phyloP scores from a whole-genome alignment of 2,888 invertebrate genomes.

The Drosophila prolongata region DNA sequence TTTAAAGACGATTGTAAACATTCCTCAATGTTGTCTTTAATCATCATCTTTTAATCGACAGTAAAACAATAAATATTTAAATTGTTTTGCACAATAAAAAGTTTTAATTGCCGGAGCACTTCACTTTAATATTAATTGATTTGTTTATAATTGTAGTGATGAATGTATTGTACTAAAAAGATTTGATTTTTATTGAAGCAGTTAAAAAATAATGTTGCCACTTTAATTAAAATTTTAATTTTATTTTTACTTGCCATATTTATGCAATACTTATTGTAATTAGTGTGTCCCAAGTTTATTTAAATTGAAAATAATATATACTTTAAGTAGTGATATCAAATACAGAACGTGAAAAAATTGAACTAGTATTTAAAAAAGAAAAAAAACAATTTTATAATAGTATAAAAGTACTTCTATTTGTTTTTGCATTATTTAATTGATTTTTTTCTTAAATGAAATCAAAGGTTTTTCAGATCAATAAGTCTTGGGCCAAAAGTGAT shows the following conservation, averaged over 20 bases:
- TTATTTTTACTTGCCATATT: background rate
- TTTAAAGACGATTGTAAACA: slow-evolving; percentile 6
- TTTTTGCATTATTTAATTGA: too few relatives aligned
- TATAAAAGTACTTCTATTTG: too few relatives aligned
- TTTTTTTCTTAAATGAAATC: too few relatives aligned
- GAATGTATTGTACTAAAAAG: too few relatives aligned
- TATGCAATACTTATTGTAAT: background rate
- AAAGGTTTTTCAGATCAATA: slow-evolving; percentile 12
- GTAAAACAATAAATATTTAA: background rate
- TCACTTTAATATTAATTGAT: too few relatives aligned
- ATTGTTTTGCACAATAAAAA: background rate
- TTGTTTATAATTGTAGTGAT: too few relatives aligned
- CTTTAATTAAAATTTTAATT: too few relatives aligned
- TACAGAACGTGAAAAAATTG: background rate
- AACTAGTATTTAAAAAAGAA: too few relatives aligned
- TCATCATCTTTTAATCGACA: background rate
- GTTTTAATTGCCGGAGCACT: background rate
- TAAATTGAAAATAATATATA: background rate
- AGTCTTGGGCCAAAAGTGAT: slow-evolving; percentile 7
- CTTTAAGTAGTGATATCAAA: too few relatives aligned
- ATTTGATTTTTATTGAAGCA: too few relatives aligned
- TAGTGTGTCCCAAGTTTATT: background rate
- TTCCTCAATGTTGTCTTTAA: slow-evolving; percentile 1
- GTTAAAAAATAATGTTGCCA: too few relatives aligned
- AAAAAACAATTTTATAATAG: too few relatives aligned